Base-by-base conservation (phyloP, 2,797 vertebrate genomes). In the Ara ararauna region DNA sequence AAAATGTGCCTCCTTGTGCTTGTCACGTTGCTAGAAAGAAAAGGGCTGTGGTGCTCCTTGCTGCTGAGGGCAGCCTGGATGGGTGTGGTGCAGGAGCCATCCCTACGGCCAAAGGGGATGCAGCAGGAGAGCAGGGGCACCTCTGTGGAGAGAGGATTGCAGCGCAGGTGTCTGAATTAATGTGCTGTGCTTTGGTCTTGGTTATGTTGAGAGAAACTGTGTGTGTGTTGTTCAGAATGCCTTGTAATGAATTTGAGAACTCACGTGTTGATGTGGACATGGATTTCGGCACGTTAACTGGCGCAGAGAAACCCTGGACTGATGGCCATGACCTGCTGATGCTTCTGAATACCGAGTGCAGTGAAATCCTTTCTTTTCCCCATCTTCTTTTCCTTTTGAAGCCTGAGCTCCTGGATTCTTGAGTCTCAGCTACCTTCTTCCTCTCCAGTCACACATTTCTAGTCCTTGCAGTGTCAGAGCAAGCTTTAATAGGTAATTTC, bases 401-500 rank as follows among this genome's bases (percentile, higher is more conserved):
- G 9, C 8, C 2, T 18, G 40, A 88, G 19, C 40, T 93, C 19
- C 50, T 73, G 79, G 42, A 44, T 85, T 85, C 51, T 32, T 50
- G 44, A 64, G 36, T 47, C 47, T 62, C 64, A 36, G 47, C 74
- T 65, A 13, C 68, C 74, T 76, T 65, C 42, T 67, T 84, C 66
- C 58, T 95, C 61, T 94, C 44, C 75, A 44, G 30, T 72, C 71
- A 32, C 45, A 61, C 34, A 5, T 85, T 85, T 87, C 77, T 61
- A 58, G 54, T 60, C 74, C 65, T 83, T 80, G 72, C 89, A 50
- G 71, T 87, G 96, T 85, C 84, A 90, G 87, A 72, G 88, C 36
- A 83, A 83, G 44, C 70, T 90, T 85, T 90, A 82, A 65, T 77
- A 79, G 67, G 51, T 87, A 73, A 85, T 96, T 94, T 94, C 62